Evolutionary conservation across 2,113 vertebrate species (phyloP).

Genomic region (Galbula dea): DNA sequence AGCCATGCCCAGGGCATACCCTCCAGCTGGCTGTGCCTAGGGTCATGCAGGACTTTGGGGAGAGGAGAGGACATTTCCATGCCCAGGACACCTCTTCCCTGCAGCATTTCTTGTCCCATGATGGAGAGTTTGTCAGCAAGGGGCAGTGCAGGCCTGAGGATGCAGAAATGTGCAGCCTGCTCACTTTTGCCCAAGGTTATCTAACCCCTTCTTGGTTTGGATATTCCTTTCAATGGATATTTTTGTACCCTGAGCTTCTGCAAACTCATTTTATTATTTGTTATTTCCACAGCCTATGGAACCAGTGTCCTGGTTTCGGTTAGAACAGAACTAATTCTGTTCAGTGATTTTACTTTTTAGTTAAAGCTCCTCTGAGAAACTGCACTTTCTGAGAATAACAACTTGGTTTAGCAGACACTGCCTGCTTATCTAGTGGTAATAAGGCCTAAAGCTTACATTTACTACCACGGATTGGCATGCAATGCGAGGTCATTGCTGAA

Average conservation of each 20-base stretch:
- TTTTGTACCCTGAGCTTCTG: neutral
- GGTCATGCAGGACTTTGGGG: neutral
- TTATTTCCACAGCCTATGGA: slow-evolving; percentile 4
- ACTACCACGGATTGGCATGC: no score
- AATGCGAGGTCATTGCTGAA: no score
- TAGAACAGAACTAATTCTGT: no score
- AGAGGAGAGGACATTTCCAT: neutral
- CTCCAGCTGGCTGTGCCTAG: neutral
- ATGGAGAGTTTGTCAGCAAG: slow-evolving; percentile 3
- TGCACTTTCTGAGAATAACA: no score
- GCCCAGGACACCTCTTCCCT: neutral
- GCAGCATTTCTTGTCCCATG: neutral
- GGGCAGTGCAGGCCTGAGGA: slow-evolving; percentile 32
- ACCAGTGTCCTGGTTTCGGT: no score
- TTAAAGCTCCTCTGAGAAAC: no score
- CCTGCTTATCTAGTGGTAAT: no score
- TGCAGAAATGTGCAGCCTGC: neutral
- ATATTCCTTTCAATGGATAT: neutral
- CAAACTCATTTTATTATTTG: neutral
- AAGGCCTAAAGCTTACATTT: no score
- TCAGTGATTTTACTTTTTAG: no score
- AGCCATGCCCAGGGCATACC: neutral
- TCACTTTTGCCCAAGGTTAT: neutral
- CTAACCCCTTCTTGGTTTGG: neutral
- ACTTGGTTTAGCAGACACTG: no score